Evolutionary conservation across 2,113 vertebrate genomes (phyloP).

Genomic region (Phaetusa simplex): DNA sequence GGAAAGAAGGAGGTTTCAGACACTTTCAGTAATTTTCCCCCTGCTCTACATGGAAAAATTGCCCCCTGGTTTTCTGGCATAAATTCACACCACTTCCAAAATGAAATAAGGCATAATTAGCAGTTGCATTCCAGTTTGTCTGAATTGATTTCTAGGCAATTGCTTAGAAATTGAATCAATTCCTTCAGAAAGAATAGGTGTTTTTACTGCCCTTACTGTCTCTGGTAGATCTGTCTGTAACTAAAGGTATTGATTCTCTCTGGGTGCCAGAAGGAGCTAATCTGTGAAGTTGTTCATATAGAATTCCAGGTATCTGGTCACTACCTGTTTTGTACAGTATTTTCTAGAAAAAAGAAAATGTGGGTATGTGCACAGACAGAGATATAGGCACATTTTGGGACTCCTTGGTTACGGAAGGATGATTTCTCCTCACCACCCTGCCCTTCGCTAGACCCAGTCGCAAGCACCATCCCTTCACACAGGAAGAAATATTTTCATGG

Average conservation of each 20-base stretch:
- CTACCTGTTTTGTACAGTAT: neutral
- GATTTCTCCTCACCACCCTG: neutral
- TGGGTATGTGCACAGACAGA: neutral
- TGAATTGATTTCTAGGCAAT: conserved; percentile 19
- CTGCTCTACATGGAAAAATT: neutral
- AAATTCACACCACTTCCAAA: conserved; percentile 1
- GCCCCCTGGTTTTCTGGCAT: neutral
- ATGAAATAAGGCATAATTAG: conserved; percentile 18
- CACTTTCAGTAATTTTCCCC: neutral
- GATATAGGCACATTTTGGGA: neutral
- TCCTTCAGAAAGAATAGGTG: neutral
- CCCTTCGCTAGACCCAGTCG: neutral
- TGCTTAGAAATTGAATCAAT: conserved; percentile 33
- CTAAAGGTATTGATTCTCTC: neutral
- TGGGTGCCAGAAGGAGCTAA: neutral
- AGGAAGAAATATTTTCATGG: neutral
- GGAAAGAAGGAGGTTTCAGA: neutral
- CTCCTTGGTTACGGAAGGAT: neutral
- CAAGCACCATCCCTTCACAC: neutral
- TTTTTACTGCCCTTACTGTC: neutral
- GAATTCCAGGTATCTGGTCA: neutral
- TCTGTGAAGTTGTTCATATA: neutral
- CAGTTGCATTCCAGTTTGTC: neutral
- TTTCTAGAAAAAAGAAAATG: neutral
- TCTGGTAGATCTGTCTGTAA: conserved; percentile 8